phyloP scores from a whole-genome alignment of 2,113 vertebrate genomes.

The Loxodonta africana region DNA sequence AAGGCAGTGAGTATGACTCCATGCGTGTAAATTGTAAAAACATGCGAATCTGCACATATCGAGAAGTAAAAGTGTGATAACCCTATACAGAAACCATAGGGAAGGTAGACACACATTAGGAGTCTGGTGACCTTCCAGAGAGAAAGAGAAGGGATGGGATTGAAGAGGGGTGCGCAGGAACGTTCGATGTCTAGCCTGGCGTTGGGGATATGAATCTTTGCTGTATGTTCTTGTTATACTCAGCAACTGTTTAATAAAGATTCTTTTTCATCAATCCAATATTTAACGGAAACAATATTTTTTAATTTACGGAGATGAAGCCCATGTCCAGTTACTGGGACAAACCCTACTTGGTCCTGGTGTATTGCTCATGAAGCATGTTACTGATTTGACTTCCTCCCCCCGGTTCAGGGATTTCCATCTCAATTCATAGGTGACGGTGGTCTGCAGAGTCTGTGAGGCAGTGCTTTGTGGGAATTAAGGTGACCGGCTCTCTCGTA shows the following conservation, averaged over 20 bases:
- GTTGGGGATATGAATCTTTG: background rate
- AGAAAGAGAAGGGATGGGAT: no score
- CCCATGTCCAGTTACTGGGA: background rate
- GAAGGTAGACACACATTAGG: rapidly evolving
- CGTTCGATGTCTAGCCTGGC: no score
- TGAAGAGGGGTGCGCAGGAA: no score
- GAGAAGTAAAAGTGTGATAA: rapidly evolving
- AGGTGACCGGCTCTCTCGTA: rapidly evolving
- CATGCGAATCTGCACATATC: rapidly evolving
- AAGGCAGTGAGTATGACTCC: rapidly evolving
- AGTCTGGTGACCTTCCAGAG: rapidly evolving
- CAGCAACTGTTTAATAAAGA: background rate
- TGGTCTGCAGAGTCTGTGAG: background rate
- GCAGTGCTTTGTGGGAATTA: background rate
- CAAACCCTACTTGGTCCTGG: background rate
- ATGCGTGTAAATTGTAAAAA: rapidly evolving
- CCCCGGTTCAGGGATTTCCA: no score
- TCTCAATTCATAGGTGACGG: background rate
- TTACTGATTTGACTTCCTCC: rapidly evolving
- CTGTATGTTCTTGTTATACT: background rate
- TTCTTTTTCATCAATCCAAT: background rate
- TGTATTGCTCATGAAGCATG: rapidly evolving
- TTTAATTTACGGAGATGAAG: background rate
- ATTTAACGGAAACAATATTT: background rate
- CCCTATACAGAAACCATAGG: rapidly evolving